Conservation (phyloP, 2,888 invertebrate genomes). For the Conchocele bisecta region DNA sequence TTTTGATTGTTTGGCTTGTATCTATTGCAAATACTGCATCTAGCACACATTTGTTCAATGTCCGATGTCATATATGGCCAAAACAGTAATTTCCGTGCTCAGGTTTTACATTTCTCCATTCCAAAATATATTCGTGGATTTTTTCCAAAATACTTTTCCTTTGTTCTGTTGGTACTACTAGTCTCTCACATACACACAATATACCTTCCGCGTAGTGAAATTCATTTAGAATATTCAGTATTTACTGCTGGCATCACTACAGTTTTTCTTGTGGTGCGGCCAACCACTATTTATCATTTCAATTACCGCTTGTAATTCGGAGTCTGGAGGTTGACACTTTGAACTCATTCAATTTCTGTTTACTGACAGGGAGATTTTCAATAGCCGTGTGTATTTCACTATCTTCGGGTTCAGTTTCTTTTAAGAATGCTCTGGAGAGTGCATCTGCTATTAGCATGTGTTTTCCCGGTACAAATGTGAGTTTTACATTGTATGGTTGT, state of each 20-base stretch:
- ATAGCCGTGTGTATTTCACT: constrained; percentile 11
- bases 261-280: constrained; percentile 9
- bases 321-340: constrained; percentile 2
- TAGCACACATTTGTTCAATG: constrained; percentile 16
- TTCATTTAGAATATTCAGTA: constrained; percentile 25
- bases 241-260: neutral
- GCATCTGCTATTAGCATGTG: constrained; percentile 50
- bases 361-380: neutral
- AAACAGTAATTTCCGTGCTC: constrained; percentile 1
- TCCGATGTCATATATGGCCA: constrained; percentile 29
- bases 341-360: constrained; percentile 2
- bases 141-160: constrained; percentile 3
- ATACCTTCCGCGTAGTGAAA: constrained; percentile 20
- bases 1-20: constrained; percentile 1
- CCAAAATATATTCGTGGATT: constrained; percentile 36
- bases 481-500: constrained; percentile 32
- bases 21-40: constrained; percentile 13
- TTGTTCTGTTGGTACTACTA: constrained; percentile 16
- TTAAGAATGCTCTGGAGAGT: constrained; percentile 39
- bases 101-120: neutral
- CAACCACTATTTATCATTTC: constrained; percentile 12
- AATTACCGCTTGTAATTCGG: neutral
- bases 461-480: constrained; percentile 44
- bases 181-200: constrained; percentile 15
- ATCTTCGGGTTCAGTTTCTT: neutral